Evolutionary conservation across 2,113 vertebrate genomes (phyloP).

Genomic region (Dicerorhinus sumatrensis): DNA sequence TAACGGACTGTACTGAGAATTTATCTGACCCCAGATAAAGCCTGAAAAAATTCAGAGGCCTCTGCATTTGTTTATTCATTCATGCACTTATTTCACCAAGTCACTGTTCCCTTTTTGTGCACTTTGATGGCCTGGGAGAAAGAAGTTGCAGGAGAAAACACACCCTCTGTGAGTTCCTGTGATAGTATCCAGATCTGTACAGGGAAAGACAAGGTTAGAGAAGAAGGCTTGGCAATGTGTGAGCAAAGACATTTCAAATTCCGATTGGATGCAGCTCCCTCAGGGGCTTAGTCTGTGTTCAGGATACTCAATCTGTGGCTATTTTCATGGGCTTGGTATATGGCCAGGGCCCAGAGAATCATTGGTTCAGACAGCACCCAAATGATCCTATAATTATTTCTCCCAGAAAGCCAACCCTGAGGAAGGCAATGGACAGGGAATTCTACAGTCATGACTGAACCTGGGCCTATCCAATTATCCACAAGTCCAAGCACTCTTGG

Average conservation of each 20-base stretch:
- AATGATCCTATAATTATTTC: not conserved
- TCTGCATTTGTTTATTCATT: not conserved
- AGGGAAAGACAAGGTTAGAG: not conserved
- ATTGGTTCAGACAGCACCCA: not conserved
- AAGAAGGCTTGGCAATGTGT: not conserved
- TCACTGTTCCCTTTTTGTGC: not conserved
- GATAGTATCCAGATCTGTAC: not conserved
- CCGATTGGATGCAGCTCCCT: not conserved
- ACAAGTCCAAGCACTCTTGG: not conserved
- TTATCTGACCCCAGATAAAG: not conserved
- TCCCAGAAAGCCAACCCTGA: not conserved
- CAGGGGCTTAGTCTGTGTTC: not conserved
- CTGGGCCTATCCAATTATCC: not conserved
- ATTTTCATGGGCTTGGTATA: not conserved
- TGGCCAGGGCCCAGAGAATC: not conserved
- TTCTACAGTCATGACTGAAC: not conserved
- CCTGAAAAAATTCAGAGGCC: not conserved
- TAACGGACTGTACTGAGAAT: constrained; percentile 3
- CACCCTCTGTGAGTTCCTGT: not conserved
- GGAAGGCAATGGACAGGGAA: not conserved
- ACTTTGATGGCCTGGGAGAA: not conserved
- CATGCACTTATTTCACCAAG: not conserved
- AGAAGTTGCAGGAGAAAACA: not conserved
- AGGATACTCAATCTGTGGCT: not conserved
- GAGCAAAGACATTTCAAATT: constrained; percentile 32